Percentiles rank a stretch among this genome's conserved stretches.
Conservation (phyloP, 1,140 invertebrate species). For the Macrotrachela quadricornifera region DNA sequence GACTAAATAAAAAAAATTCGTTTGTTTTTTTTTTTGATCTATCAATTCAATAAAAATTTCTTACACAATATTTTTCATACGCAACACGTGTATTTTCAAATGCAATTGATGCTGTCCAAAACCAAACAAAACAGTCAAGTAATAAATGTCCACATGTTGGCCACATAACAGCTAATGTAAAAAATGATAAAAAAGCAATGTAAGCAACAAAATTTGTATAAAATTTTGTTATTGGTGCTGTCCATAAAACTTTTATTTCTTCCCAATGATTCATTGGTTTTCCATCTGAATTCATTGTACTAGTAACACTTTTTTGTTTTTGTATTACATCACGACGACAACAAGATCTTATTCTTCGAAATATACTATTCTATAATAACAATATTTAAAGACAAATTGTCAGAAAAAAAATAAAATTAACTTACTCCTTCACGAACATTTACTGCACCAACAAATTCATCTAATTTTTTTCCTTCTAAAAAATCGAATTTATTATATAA, state of each 20-base stretch:
- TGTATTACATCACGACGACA: background rate
- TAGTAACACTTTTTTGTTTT: background rate
- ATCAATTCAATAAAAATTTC: background rate
- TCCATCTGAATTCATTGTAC: background rate
- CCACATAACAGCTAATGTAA: slow-evolving; percentile 25
- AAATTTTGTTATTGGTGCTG: slow-evolving; percentile 26
- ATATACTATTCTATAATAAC: background rate
- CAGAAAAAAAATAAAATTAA: background rate
- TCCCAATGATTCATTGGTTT: slow-evolving; percentile 8
- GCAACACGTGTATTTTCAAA: slow-evolving; percentile 18
- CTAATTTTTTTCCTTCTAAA: background rate
- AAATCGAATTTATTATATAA: no score
- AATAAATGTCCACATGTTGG: slow-evolving; percentile 27
- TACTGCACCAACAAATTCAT: background rate
- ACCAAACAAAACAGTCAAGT: slow-evolving; percentile 22
- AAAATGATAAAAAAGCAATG: slow-evolving; percentile 25
- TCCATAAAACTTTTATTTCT: slow-evolving; percentile 20
- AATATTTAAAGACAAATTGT: background rate
- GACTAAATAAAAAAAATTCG: background rate
- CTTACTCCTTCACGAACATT: background rate
- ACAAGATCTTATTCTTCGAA: background rate
- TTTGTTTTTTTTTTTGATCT: background rate
- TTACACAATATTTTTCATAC: slow-evolving; percentile 12
- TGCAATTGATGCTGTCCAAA: slow-evolving; percentile 21
- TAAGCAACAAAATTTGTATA: slow-evolving; percentile 27